Base-by-base conservation (phyloP, 2,888 invertebrate genomes). In the Harpalus rubripes region DNA sequence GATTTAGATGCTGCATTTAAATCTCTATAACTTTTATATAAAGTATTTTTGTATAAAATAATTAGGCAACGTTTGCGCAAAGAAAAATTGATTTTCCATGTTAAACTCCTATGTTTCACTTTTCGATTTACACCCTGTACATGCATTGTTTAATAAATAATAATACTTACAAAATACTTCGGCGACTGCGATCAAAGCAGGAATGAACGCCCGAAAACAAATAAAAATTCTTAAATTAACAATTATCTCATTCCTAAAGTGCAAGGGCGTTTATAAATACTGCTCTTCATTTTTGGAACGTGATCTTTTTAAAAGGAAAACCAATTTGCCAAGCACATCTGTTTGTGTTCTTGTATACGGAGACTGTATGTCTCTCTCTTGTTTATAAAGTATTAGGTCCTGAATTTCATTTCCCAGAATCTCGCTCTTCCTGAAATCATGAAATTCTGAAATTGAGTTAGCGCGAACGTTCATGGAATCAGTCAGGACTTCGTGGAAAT, bases 371-470 rank as follows among this genome's bases (percentile, higher is more conserved):
- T 63, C 22, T 32, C 32, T 32, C 32, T 32, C 32, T 32, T 63
- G 63, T 63, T 63, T 63, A 63, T 63, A 26, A 26, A 10, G 63
- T 26, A 63, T 63, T 63, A 63, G 63, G 8, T 26, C 32, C 63
- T 26, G 63, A 63, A 63, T 63, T 63, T 63, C 26, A 26, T 68
- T 68, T 68, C 41, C 15, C 39, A 68, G 68, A 41, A 68, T 39
- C 32, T 26, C 41, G n/a, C 68, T 15, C 12, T 68, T 68, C 18
- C 68, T 7, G 68, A 39, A 41, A 68, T 39, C 68, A 68, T 10
- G 68, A 68, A n/a, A 32, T 32, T 68, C 68, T 7, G 68, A 68
- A 68, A 68, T 68, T 68, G 68, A 68, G 68, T 68, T 68, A 68
- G 41, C 68, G 41, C 7, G n/a, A 65, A 65, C 16, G 26, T 65